Conservation (phyloP, 2,797 vertebrate genomes). For the Vipera ursinii region DNA sequence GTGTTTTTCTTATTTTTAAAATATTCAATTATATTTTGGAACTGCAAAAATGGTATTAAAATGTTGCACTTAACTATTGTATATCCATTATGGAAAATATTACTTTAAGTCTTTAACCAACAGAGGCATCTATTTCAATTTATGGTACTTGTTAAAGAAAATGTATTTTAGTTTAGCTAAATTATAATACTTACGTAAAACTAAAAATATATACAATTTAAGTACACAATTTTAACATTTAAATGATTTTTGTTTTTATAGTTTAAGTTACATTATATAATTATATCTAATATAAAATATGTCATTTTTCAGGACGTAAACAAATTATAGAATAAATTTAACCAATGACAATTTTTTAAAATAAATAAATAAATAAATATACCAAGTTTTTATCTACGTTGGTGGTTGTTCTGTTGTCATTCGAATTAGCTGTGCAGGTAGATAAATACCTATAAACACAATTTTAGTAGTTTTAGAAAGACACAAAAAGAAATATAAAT, state of each 20-base stretch:
- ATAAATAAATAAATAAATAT: constrained; percentile 61
- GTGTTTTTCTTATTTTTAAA: not conserved
- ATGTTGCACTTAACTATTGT: not conserved
- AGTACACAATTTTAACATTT: not conserved
- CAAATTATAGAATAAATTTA: not conserved
- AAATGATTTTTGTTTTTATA: not conserved
- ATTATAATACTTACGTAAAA: not conserved
- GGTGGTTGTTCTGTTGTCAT: constrained; percentile 85
- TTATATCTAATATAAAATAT: not conserved
- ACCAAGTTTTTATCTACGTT: constrained; percentile 94
- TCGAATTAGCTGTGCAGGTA: constrained; percentile 79
- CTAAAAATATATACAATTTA: not conserved
- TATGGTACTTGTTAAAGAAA: not conserved
- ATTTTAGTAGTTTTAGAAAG: not conserved
- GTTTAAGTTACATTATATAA: not conserved
- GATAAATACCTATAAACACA: constrained; percentile 76
- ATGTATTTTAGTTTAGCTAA: not conserved
- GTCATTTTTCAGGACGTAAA: not conserved
- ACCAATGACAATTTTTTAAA: not conserved
- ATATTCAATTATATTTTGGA: not conserved
- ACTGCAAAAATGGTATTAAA: not conserved
- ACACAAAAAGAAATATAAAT: not conserved
- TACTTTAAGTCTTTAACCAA: not conserved
- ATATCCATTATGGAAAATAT: not conserved
- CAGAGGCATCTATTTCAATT: not conserved